Evolutionary conservation across 2,797 vertebrate species (phyloP).

Genomic region (Schizopygopsis malacanthus): DNA sequence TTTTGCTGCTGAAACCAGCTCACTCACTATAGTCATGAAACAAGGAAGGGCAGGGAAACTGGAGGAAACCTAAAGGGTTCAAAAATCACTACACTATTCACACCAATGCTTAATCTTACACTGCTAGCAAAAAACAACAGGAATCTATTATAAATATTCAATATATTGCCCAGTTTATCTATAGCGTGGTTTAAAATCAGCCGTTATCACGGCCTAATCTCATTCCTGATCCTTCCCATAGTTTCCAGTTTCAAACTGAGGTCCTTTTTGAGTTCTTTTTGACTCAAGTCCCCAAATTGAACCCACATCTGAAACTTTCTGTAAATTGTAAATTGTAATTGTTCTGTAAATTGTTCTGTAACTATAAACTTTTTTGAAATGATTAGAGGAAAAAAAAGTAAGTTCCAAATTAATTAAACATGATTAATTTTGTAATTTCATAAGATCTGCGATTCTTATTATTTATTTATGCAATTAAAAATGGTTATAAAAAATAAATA

Average conservation of each 20-base stretch:
- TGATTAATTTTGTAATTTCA: background rate
- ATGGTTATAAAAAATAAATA: background rate
- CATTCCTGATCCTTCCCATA: background rate
- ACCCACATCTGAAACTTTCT: background rate
- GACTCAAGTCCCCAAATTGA: background rate
- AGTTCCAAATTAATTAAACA: background rate
- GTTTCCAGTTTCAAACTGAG: background rate
- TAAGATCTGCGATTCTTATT: background rate
- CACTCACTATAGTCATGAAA: background rate
- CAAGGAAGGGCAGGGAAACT: background rate
- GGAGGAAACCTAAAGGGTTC: background rate
- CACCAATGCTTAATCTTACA: background rate
- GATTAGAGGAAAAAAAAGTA: background rate
- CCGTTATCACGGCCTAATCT: background rate
- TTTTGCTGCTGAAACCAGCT: background rate
- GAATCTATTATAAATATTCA: background rate
- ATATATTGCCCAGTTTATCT: background rate
- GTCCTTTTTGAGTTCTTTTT: no score
- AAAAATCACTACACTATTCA: background rate
- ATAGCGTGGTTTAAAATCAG: background rate
- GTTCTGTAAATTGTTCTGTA: background rate
- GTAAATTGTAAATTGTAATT: no score
- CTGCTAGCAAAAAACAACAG: background rate
- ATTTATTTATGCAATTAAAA: background rate
- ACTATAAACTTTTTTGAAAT: background rate